Evolutionary conservation across 2,888 invertebrate species (phyloP), one percentile per base, ranked within the genome.

Genomic region (Chromoteleia sp.): DNA sequence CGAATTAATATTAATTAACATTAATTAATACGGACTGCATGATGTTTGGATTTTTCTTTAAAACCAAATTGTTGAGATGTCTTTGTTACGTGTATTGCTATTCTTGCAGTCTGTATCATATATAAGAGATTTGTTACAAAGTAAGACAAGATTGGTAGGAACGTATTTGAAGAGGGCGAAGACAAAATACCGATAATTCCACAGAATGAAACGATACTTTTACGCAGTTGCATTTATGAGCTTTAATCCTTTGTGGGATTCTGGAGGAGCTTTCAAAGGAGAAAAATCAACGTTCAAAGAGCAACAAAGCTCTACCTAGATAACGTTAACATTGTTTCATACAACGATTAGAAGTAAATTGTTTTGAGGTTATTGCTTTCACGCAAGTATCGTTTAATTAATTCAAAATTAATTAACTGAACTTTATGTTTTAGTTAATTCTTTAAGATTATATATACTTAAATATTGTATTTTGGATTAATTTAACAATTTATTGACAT

Each of bases 161-260:
- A 39, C 68, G 41, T 65, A 63, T 43, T 45, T 52, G 74, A 70
- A 76, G 74, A 65, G 63, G 29, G 63, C 43, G 59, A 73, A 81
- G 81, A 77, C 73, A 74, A 74, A 78, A 82, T 77, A 78, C 81
- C 81, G 68, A 81, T 77, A 70, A 76, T 78, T 74, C 77, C 78
- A 59, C 77, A 78, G 81, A 82, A 78, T 82, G 36, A 74, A 63
- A 52, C 54, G 54, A 58, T 78, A 78, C 71, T 73, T 78, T 78
- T 65, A 65, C 56, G 58, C 43, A 71, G 45, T 59, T 65, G 59
- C 48, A 78, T 87, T 88, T 88, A 88, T 86, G 87, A 86, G 87
- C 85, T 86, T 87, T 88, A 87, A 88, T 87, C 87, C 87, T 87
- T 87, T 85, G 85, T 83, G 84, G 84, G 84, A 86, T 86, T 84